Conservation (phyloP, 2,888 invertebrate species). For the Sesia bembeciformis region DNA sequence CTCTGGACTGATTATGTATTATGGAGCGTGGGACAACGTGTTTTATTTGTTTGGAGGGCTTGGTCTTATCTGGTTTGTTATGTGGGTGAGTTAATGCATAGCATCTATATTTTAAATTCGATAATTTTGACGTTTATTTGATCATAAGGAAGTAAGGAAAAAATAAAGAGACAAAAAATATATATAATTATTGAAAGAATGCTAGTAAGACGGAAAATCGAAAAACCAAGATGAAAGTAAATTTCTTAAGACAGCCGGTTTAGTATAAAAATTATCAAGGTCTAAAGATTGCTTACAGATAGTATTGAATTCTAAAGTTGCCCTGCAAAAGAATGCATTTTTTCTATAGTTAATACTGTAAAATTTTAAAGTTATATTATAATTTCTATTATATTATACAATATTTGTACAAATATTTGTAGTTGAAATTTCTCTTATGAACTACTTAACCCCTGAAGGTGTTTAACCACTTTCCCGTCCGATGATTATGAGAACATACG, state of each 20-base stretch:
- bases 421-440: no score
- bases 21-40: constrained; percentile 71
- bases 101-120: neutral
- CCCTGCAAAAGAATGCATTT: no score
- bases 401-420: no score
- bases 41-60: constrained; percentile 74
- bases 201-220: neutral
- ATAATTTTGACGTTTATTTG: neutral
- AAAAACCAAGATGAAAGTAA: neutral
- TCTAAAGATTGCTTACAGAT: no score
- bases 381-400: no score
- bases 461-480: no score
- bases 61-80: constrained; percentile 66
- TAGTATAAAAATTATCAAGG: neutral
- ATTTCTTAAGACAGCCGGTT: neutral
- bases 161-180: neutral
- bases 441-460: no score
- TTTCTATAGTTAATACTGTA: no score
- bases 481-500: no score
- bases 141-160: neutral
- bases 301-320: no score
- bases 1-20: constrained; percentile 66
- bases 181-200: neutral
- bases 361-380: no score
- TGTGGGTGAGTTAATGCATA: constrained; percentile 47